phyloP scores from a whole-genome alignment of 2,888 invertebrate species.

The Leptinotarsa tumamoca region DNA sequence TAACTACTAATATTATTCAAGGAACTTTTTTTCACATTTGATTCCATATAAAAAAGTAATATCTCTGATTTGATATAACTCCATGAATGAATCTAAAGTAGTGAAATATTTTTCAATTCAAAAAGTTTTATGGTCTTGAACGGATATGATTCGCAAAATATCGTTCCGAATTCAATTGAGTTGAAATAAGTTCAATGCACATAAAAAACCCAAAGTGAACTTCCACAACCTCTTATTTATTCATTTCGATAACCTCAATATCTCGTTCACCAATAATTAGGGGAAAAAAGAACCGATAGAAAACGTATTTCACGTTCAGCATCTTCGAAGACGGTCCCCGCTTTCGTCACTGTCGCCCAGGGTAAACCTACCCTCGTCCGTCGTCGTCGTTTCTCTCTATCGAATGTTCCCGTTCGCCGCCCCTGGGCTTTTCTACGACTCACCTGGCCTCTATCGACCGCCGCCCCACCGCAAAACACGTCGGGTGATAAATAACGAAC shows the following conservation, averaged over 20 bases:
- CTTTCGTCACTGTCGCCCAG: slow-evolving; percentile 13
- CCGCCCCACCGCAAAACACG: slow-evolving; percentile 41
- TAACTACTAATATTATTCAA: no score
- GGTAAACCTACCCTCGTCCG: background rate
- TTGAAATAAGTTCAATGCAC: no score
- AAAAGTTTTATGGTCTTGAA: no score
- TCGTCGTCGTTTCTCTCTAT: slow-evolving; percentile 14
- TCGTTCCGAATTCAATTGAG: no score
- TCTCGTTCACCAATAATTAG: background rate
- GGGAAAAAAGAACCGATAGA: background rate
- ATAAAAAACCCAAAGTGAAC: no score
- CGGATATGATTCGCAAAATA: no score
- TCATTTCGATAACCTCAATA: background rate
- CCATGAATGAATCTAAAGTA: no score
- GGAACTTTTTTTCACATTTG: no score
- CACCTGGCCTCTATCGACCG: slow-evolving; percentile 61
- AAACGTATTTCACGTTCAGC: background rate
- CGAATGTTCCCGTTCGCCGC: slow-evolving; percentile 23
- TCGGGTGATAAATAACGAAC: slow-evolving; percentile 57
- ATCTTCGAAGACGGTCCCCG: background rate
- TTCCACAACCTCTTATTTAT: background rate
- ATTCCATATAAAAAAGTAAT: no score
- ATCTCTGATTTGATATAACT: no score
- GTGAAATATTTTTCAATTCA: no score
- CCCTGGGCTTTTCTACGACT: slow-evolving; percentile 55